Base-by-base conservation (phyloP, 2,888 invertebrate genomes). In the Gerris lacustris region DNA sequence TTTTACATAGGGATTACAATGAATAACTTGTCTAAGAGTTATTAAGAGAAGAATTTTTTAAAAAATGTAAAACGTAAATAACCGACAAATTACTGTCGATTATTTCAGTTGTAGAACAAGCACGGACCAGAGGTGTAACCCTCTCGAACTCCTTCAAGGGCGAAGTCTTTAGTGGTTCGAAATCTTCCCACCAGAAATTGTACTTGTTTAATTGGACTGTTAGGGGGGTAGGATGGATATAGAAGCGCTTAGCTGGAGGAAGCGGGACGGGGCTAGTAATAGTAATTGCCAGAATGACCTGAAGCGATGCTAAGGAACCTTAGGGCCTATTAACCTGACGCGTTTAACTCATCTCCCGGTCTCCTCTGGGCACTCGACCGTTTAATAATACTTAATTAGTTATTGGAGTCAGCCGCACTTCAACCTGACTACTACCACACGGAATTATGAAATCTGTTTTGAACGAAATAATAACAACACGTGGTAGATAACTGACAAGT, bases 301-400 rank as follows among this genome's bases (percentile, higher is more conserved):
- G 55, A 5, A 31, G 31, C 31, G 31, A 31, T 31, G 55, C 55
- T 55, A 9, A 55, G 15, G 55, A 11, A 55, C 55, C 55, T 55
- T 55, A 55, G 55, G 55, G 55, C 55, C 15, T 55, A 55, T 55
- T 55, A 55, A 55, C 55, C 15, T 55, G 15, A 9, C 55, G 1
- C 55, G 31, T 31, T 31, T 55, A 15, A 9, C 55, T 15, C 55
- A 55, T 15, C 55, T 11, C 15, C 15, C 55, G 9, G 15, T 15
- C 55, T 11, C 11, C 55, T 15, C 9, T 55, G 55, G 55, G 11
- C 15, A 55, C 55, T 55, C 55, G 55, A 55, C 55, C 55, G 55
- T 55, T 55, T 55, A 55, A 55, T 55, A 55, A 55, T 55, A 55
- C 55, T 55, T 55, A 55, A 55, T 55, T 55, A 55, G 55, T 55